These are phyloP conservation scores for Latrodectus elegans DNA, from an alignment of 2,888 invertebrate species.

Conservation along the genomic window DNA sequence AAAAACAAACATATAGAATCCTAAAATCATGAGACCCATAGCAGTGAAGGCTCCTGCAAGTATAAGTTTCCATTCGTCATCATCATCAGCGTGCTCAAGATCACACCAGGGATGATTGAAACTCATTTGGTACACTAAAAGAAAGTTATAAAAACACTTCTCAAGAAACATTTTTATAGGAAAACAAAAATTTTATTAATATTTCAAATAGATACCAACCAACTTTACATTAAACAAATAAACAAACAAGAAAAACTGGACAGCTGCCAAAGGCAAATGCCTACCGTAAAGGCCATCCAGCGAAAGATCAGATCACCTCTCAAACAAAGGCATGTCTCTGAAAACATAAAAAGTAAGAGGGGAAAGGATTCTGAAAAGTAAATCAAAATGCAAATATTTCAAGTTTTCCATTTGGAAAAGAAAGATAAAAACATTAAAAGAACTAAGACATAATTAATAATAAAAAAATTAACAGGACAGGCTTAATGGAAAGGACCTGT, in stretches of 20 bases:
- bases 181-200: not conserved
- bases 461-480: not conserved
- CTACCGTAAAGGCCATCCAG: constrained; percentile 56
- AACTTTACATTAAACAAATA: constrained; percentile 5
- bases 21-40: constrained; percentile 71
- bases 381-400: not conserved
- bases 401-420: no score
- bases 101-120: constrained; percentile 96
- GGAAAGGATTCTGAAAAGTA: not conserved
- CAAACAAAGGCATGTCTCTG: constrained; percentile 36
- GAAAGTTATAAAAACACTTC: not conserved
- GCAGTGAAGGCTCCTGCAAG: constrained; percentile 80
- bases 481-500: not conserved
- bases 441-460: not conserved
- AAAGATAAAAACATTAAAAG: not conserved
- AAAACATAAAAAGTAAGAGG: constrained; percentile 48
- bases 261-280: constrained; percentile 32
- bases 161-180: not conserved
- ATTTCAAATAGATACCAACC: not conserved
- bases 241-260: not conserved
- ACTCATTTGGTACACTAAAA: constrained; percentile 87
- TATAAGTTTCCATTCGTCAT: constrained; percentile 84
- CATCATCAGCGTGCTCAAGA: constrained; percentile 84
- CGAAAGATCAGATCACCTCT: constrained; percentile 4
- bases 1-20: constrained; percentile 42